Evolutionary conservation across 2,113 vertebrate species (phyloP).

Genomic region (Platysternon megacephalum): DNA sequence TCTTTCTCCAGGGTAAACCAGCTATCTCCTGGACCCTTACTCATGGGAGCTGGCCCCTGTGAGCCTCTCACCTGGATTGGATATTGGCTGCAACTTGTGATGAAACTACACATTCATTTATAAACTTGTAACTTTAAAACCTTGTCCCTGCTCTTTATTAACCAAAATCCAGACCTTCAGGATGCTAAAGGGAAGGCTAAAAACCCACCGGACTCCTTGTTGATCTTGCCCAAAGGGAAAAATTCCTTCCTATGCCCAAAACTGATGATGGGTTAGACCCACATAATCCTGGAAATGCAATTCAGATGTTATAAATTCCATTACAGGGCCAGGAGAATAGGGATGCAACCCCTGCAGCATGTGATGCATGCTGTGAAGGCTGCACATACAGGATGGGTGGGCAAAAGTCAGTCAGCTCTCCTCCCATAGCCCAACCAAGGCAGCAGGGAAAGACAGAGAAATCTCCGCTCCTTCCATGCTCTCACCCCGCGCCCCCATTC

Average conservation of each 20-base stretch:
- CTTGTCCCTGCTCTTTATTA: background rate
- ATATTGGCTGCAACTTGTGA: background rate
- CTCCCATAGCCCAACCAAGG: background rate
- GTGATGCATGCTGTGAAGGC: background rate
- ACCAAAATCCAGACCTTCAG: background rate
- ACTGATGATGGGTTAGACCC: background rate
- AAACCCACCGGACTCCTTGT: background rate
- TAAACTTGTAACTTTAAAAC: background rate
- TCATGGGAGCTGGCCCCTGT: background rate
- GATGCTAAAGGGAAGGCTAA: background rate
- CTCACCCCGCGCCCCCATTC: background rate
- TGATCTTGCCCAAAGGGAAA: background rate
- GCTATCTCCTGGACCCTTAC: background rate
- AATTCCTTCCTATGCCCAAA: background rate
- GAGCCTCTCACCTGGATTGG: background rate
- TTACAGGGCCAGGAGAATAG: background rate
- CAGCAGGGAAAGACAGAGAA: background rate
- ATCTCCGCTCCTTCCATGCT: background rate
- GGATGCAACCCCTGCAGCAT: background rate
- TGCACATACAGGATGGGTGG: background rate
- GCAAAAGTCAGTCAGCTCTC: background rate
- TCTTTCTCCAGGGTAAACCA: background rate
- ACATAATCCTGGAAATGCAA: background rate
- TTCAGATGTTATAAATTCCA: background rate
- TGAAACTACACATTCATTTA: background rate